Conservation (phyloP, 2,888 invertebrate genomes). For the Antheraea assamensis region DNA sequence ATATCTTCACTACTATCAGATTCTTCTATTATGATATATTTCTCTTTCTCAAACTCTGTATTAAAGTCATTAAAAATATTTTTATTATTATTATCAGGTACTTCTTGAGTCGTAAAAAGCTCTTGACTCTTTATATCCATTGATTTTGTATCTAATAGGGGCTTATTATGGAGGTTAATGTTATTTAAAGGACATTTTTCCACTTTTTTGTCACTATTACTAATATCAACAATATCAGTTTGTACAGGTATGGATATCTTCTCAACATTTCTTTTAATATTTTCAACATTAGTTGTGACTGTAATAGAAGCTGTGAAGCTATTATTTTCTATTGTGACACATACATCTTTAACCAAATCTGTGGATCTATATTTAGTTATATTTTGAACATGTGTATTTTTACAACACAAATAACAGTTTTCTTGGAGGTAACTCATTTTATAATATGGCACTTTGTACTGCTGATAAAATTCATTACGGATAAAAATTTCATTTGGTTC, state of each 20-base stretch:
- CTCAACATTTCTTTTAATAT: constrained; percentile 28
- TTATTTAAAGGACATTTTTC: not conserved
- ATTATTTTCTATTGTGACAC: constrained; percentile 54
- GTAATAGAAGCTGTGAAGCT: constrained; percentile 50
- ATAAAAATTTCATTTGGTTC: constrained; percentile 17
- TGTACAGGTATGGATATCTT: constrained; percentile 49
- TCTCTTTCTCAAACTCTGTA: constrained; percentile 24
- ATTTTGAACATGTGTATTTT: constrained; percentile 20
- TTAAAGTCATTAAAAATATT: constrained; percentile 12
- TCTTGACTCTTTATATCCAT: constrained; percentile 37
- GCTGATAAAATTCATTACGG: constrained; percentile 25
- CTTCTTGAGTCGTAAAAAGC: constrained; percentile 34
- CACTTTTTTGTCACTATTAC: not conserved
- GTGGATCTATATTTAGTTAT: constrained; percentile 6
- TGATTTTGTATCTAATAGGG: constrained; percentile 6
- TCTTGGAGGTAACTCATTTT: constrained; percentile 53
- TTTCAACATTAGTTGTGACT: constrained; percentile 40
- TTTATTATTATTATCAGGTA: constrained; percentile 20
- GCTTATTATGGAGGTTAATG: not conserved
- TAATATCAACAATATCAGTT: constrained; percentile 45
- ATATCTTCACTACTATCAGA: constrained; percentile 60
- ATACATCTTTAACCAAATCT: constrained; percentile 41
- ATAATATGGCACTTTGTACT: constrained; percentile 54
- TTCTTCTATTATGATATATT: constrained; percentile 53
- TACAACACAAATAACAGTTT: constrained; percentile 44